A percentile compares a stretch with the other conserved stretches of the same genome.
These are phyloP conservation scores for Andrena cerasifolii DNA, from an alignment of 1,140 invertebrate species.

Conservation along the genomic window DNA sequence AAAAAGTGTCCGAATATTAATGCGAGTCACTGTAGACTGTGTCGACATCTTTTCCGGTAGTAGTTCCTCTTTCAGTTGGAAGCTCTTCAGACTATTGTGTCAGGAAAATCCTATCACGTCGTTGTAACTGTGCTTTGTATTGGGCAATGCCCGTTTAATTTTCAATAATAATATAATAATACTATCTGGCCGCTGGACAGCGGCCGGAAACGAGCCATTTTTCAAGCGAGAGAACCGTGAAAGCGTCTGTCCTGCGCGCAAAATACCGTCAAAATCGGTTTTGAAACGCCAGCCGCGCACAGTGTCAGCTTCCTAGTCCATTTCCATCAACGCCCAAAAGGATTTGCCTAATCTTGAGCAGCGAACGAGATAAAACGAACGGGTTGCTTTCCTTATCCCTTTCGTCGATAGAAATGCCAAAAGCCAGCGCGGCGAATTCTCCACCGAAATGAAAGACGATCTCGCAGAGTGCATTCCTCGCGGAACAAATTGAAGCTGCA, in stretches of 20 bases:
- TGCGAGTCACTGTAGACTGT: too few species aligned
- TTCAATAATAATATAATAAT: too few species aligned
- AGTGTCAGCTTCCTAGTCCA: background rate
- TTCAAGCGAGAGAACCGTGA: slow-evolving; percentile 4
- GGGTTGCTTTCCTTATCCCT: background rate
- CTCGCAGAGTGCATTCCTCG: slow-evolving; percentile 28
- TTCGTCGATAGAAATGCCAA: background rate
- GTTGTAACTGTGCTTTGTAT: too few species aligned
- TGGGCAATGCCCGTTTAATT: too few species aligned
- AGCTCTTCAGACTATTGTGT: too few species aligned
- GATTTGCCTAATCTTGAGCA: background rate
- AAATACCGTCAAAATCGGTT: slow-evolving; percentile 28
- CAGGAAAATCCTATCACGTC: too few species aligned
- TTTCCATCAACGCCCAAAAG: background rate
- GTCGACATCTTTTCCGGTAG: too few species aligned
- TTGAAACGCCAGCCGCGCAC: background rate
- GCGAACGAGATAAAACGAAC: background rate
- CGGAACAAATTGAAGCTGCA: slow-evolving; percentile 55
- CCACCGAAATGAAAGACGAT: slow-evolving; percentile 38
- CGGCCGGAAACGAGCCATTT: slow-evolving; percentile 27
- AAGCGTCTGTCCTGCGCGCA: slow-evolving; percentile 16
- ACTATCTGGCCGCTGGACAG: background rate
- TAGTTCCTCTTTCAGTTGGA: too few species aligned
- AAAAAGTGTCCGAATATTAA: too few species aligned
- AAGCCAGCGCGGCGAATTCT: background rate